Conservation (phyloP, 1,140 invertebrate species). For the Habropoda laboriosa region DNA sequence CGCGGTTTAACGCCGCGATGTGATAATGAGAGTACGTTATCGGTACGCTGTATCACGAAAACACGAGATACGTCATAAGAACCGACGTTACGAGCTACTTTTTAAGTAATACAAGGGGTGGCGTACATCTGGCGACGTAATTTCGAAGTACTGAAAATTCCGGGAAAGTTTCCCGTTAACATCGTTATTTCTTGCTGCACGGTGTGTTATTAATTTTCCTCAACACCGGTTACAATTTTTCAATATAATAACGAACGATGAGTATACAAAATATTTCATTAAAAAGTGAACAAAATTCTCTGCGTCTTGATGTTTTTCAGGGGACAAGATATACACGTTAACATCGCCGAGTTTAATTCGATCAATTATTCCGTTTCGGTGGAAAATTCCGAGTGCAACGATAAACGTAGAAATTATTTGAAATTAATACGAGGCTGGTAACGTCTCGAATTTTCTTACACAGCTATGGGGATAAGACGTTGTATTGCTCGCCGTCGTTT, state of each 20-base stretch:
- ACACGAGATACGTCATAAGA: slow-evolving; percentile 46
- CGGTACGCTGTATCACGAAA: neutral
- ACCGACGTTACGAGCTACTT: slow-evolving; percentile 27
- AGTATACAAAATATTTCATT: too few species aligned
- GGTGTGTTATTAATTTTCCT: neutral
- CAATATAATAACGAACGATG: too few species aligned
- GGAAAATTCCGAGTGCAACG: too few species aligned
- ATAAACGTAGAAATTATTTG: too few species aligned
- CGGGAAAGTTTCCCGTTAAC: neutral
- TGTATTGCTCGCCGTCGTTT: slow-evolving; percentile 15
- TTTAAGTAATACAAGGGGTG: slow-evolving; percentile 10
- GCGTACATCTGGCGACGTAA: neutral
- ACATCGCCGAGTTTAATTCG: too few species aligned
- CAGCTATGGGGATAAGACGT: slow-evolving; percentile 10
- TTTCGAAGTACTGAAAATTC: neutral
- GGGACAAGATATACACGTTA: too few species aligned
- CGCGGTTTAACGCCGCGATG: neutral
- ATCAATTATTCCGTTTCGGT: too few species aligned
- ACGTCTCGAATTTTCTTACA: neutral
- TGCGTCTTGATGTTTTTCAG: too few species aligned
- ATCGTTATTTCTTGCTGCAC: neutral
- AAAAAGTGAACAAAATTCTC: too few species aligned
- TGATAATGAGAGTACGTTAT: neutral
- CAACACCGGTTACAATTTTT: neutral
- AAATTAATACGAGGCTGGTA: neutral